Base-by-base conservation (phyloP, 2,888 invertebrate genomes). In the Eupithecia vulgata region DNA sequence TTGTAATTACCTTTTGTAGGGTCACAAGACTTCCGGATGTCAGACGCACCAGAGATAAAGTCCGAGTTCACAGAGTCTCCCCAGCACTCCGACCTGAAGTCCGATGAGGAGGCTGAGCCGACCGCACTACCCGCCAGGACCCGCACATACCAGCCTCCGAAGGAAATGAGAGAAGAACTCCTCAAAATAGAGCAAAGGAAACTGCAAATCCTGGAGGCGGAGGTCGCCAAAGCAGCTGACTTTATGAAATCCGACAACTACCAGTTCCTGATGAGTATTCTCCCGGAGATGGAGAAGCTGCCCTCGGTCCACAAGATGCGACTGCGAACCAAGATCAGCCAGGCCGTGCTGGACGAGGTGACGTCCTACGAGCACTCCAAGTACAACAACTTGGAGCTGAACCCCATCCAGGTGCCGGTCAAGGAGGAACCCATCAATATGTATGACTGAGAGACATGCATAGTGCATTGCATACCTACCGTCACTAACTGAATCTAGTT, bases 181-280 rank as follows among this genome's bases (percentile, higher is more conserved):
- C 70, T 80, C n/a, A 78, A 77, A 62, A 78, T 80, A n/a, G 80
- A 80, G 66, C 74, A 72, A n/a, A 78, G 74, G 42, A 80, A 80
- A 57, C 75, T 80, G 25, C 76, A 76, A 57, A 78, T 80, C 57
- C 34, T 80, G 34, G 79, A 80, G 75, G 76, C 76, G 5, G 80
- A 80, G 48, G 65, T 79, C 17, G 76, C 76, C 15, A 78, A 52
- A 70, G 76, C 62, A 8, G 67, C 73, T 2, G 64, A 68, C 21
- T 74, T 74, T 12, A 68, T 61, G 70, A 77, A 80, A 13, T 78
- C 80, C 0, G 80, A 80, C 10, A 79, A 78, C 67, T 80, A 80
- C 30, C 78, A 79, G 40, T 80, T 78, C 45, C 70, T 80, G 10
- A 79, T 80, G 80, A 80, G 80, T 35, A 68, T 80, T 7, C 69